Conservation (phyloP, 2,113 vertebrate species). For the Candoia aspera region DNA sequence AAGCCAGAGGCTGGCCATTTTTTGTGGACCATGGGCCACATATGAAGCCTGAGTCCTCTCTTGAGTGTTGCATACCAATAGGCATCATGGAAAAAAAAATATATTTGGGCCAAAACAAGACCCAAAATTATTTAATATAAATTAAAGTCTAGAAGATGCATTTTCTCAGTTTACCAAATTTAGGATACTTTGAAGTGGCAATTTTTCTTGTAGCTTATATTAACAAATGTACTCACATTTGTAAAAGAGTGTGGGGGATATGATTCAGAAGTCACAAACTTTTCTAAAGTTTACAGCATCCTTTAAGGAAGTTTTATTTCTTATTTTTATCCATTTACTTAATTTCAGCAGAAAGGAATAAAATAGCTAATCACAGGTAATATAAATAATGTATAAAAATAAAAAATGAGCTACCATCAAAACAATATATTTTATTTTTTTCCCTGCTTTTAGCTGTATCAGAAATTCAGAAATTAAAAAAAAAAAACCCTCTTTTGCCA, state of each 20-base stretch:
- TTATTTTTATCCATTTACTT: neutral
- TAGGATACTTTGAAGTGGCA: neutral
- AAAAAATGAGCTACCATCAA: neutral
- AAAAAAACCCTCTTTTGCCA: neutral
- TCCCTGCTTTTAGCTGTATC: neutral
- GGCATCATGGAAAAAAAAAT: no score
- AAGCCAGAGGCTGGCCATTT: neutral
- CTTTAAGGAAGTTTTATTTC: neutral
- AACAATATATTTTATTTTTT: neutral
- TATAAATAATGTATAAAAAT: neutral
- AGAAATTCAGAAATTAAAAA: neutral
- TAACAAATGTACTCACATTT: neutral
- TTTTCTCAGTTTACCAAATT: neutral
- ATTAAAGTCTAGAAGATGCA: neutral
- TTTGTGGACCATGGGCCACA: no score
- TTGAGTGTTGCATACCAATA: no score
- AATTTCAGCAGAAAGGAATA: neutral
- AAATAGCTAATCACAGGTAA: neutral
- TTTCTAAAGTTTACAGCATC: neutral
- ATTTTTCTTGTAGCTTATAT: neutral
- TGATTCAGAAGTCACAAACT: neutral
- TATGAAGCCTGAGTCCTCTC: no score
- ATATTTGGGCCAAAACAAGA: no score
- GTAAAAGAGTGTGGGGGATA: neutral
- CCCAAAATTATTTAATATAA: no score